Evolutionary conservation across 2,888 invertebrate species (phyloP), one percentile per base, ranked within the genome.

Genomic region (Chloromyia formosa): DNA sequence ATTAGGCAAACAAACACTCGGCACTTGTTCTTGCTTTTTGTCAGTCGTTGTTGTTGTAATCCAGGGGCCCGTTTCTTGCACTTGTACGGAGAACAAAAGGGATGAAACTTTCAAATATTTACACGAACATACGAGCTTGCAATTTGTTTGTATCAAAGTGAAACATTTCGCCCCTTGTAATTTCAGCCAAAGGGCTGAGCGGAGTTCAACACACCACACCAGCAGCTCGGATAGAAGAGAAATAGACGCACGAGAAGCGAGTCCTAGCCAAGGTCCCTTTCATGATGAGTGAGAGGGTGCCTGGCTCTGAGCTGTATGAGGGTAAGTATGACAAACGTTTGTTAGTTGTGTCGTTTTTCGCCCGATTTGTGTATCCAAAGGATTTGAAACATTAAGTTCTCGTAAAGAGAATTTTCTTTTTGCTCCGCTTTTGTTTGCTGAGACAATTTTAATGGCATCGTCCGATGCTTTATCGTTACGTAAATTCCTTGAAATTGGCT

Each of bases 111-210:
- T 62, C 62, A 62, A 62, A 62, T 62, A 62, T 62, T 62, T 62
- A 62, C 62, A 62, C n/a, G 40, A 62, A 62, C 62, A 62, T 40
- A 62, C 62, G 27, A 35, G 27, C 22, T 62, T 62, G 62, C 62
- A 62, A 62, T 62, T 62, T 62, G 62, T 62, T 62, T 62, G 40
- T 62, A 62, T 62, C 62, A 62, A 62, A 62, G 62, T 62, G 27
- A 62, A 62, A 62, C 62, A 62, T 62, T 62, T 62, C 12, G 35
- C 10, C 40, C 62, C 62, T 62, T 10, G 62, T 49, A 49, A 49
- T 49, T 49, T 49, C 12, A 49, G 14, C 49, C 3, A 49, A n/a
- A n/a, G 49, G 49, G 27, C 27, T 35, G 27, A 12, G 49, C 12
- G 16, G 5, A 49, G 49, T 49, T 49, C 49, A 49, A 49, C 49